Evolutionary conservation across 2,797 vertebrate species (phyloP).

Genomic region (Parauchenoglanis punctatus): DNA sequence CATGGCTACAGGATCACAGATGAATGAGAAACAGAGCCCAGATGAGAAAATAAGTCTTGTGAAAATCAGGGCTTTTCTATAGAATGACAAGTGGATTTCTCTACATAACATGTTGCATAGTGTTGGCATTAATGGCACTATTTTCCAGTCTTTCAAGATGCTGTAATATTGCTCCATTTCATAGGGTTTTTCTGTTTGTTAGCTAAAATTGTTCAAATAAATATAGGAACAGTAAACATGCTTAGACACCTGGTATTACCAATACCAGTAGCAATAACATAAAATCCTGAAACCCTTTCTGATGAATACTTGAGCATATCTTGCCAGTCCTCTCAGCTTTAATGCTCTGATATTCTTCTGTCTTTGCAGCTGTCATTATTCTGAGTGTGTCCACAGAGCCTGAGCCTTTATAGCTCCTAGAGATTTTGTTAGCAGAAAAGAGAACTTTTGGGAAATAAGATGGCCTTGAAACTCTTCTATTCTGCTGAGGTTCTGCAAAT

Average conservation of each 20-base stretch:
- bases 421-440: neutral
- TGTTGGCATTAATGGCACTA: neutral
- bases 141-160: neutral
- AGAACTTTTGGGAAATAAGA: constrained; percentile 41
- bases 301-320: constrained; percentile 20
- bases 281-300: constrained; percentile 1
- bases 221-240: constrained; percentile 15
- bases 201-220: constrained; percentile 3
- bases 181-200: neutral
- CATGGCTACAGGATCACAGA: constrained; percentile 39
- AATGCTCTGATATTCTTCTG: constrained; percentile 25
- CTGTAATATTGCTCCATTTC: neutral
- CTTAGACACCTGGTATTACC: neutral
- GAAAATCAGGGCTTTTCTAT: constrained; percentile 6
- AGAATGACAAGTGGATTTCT: neutral
- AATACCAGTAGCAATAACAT: neutral
- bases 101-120: neutral
- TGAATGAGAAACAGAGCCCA: constrained; percentile 26
- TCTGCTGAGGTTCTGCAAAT: constrained; percentile 30
- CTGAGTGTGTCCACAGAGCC: constrained; percentile 24
- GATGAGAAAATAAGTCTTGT: constrained; percentile 21
- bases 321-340: constrained; percentile 10
- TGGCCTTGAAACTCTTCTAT: neutral
- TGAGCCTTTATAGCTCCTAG: constrained; percentile 12
- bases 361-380: constrained; percentile 26